A percentile compares a stretch with the other conserved stretches of the same genome.
Evolutionary conservation across 2,113 vertebrate species (phyloP).

Genomic region (Vireo altiloquus): DNA sequence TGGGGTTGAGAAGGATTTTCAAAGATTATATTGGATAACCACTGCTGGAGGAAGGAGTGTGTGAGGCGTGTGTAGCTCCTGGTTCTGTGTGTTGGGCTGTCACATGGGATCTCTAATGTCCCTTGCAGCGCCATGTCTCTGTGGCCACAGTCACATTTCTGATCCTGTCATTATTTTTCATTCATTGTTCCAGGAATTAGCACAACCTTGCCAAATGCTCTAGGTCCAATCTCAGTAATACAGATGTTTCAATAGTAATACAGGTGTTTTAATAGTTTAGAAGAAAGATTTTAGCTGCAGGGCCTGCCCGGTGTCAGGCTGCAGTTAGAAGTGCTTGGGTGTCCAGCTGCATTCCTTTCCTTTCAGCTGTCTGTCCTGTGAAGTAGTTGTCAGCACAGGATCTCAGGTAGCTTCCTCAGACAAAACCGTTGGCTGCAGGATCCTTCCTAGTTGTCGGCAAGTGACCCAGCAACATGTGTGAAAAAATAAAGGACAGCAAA

Average conservation of each 20-base stretch:
- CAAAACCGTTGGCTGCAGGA: fast-evolving
- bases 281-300: background rate
- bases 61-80: fast-evolving
- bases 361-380: background rate
- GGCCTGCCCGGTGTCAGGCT: background rate
- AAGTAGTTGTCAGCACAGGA: background rate
- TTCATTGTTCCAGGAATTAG: background rate
- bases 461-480: too few species aligned
- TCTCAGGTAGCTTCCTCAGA: background rate
- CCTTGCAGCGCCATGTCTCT: background rate
- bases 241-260: background rate
- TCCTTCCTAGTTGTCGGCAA: background rate
- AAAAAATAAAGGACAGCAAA: background rate
- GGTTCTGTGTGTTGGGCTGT: background rate
- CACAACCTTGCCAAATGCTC: background rate
- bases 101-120: background rate
- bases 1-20: background rate
- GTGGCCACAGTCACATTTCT: background rate
- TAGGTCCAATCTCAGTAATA: background rate
- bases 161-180: background rate
- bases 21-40: fast-evolving
- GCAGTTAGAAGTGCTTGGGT: background rate
- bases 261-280: background rate
- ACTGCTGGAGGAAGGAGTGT: background rate
- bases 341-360: background rate